These are phyloP conservation scores for Saccostrea glomerata DNA, from an alignment of 1,140 invertebrate genomes.

Conservation along the genomic window DNA sequence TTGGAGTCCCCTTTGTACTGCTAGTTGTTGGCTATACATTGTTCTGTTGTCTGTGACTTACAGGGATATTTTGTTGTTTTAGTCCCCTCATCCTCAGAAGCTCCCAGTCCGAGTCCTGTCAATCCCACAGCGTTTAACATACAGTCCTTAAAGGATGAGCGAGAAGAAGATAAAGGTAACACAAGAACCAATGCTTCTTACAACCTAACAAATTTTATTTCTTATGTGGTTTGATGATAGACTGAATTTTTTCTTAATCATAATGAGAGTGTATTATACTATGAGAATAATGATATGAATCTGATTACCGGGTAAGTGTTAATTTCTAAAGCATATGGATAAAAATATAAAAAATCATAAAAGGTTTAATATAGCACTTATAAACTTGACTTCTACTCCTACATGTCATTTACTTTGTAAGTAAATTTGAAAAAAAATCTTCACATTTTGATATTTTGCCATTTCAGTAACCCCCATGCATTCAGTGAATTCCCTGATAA, in stretches of 20 bases:
- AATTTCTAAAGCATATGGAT: not conserved
- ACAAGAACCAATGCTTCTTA: not conserved
- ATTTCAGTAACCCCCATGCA: not conserved
- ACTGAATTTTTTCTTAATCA: no score
- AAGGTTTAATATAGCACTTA: no score
- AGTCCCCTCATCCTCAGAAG: slow-evolving; percentile 42
- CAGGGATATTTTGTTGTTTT: slow-evolving; percentile 28
- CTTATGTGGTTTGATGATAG: no score
- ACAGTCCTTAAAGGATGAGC: slow-evolving; percentile 45
- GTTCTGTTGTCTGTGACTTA: not conserved
- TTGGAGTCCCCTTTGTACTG: not conserved
- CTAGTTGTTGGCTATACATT: not conserved
- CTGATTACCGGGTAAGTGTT: not conserved
- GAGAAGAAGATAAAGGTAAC: slow-evolving; percentile 35
- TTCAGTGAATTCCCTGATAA: slow-evolving; percentile 1
- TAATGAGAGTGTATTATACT: no score
- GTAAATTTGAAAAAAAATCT: not conserved
- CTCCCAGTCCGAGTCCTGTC: slow-evolving; percentile 42
- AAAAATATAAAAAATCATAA: no score
- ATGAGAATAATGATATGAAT: not conserved
- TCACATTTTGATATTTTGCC: not conserved
- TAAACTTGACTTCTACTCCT: no score
- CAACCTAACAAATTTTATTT: no score
- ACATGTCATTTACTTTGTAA: no score
- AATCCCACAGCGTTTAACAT: slow-evolving; percentile 49